Base-by-base conservation (phyloP, 2,888 invertebrate genomes). In the Pyrrhosoma nymphula region DNA sequence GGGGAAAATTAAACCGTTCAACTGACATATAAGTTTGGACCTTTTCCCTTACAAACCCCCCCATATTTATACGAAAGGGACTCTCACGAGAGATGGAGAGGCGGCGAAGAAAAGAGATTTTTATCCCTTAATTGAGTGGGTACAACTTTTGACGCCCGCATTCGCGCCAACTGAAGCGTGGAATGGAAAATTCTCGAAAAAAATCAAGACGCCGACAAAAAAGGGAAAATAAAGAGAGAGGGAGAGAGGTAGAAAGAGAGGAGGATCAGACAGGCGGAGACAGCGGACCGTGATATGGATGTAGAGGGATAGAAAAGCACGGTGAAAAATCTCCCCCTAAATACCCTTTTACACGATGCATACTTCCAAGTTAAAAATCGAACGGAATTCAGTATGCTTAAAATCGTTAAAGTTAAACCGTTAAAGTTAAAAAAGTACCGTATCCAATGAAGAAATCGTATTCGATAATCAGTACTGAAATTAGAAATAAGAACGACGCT, bases 51-150 rank as follows among this genome's bases (percentile, higher is more conserved):
- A 8, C 18, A 3, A 47, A 60, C 69, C 69, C n/a, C 26, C 23
- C 20, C 60, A 60, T 26, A 20, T 30, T 35, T 82, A 82, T 35
- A 35, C 82, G 69, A 82, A 35, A 82, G 82, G n/a, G 82, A 82
- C 82, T 12, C 14, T 35, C 0, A 6, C 0, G 35, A n/a, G 82
- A 82, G 82, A n/a, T 1, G 12, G 82, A 35, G 82, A 30, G 2
- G 16, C 35, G 82, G 82, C 35, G 35, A 26, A 4, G 69, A 69
- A 47, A 82, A 30, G 82, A 82, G 30, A 82, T 82, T 82, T 82
- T 82, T 82, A 82, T 82, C 82, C 82, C 30, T 12, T 82, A 82
- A 82, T 82, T 82, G 82, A 82, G 82, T 82, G 82, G 35, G 82
- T 18, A 82, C 30, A 82, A 35, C 82, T 82, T 82, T n/a, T 82